These are phyloP conservation scores for Eulithis prunata DNA, from an alignment of 2,888 invertebrate species.

Conservation along the genomic window DNA sequence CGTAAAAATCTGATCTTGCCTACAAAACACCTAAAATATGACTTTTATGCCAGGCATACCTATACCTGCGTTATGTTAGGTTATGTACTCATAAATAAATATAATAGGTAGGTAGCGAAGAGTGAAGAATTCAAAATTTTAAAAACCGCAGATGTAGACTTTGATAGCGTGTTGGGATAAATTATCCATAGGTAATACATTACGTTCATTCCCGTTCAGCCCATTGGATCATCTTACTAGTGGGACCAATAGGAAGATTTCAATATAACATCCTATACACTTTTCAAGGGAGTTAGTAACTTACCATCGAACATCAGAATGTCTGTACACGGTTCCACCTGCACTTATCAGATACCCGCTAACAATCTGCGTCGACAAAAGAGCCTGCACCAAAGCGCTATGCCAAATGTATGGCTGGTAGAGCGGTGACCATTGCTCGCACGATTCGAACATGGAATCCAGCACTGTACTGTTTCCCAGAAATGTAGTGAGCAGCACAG, in stretches of 20 bases:
- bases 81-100: no score
- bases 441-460: constrained; percentile 67
- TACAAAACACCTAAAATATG: no score
- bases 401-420: constrained; percentile 83
- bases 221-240: no score
- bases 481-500: constrained; percentile 68
- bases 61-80: no score
- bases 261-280: not conserved
- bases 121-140: no score
- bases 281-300: constrained; percentile 32
- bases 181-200: no score
- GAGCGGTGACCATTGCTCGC: constrained; percentile 70
- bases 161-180: no score
- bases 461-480: constrained; percentile 62
- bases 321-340: constrained; percentile 86
- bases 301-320: constrained; percentile 87
- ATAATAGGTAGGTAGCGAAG: no score
- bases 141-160: no score
- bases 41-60: no score
- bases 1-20: no score
- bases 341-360: constrained; percentile 87
- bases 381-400: constrained; percentile 85
- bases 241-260: not conserved
- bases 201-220: no score
- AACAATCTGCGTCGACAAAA: constrained; percentile 86